Evolutionary conservation across 2,888 invertebrate species (phyloP), one percentile per base, ranked within the genome.

Genomic region (Acanthopleura granulata): DNA sequence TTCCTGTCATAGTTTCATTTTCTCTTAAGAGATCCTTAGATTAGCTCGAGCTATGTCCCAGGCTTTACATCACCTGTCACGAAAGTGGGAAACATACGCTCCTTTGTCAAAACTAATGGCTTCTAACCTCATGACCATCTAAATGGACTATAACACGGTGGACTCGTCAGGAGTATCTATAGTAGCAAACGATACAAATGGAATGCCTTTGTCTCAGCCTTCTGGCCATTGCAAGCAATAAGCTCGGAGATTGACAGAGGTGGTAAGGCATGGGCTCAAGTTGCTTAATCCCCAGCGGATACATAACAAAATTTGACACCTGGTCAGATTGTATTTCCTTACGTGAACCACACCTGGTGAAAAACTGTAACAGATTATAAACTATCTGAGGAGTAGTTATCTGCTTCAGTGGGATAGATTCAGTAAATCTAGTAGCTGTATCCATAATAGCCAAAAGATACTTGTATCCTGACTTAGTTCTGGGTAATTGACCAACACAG

Each of bases 401-500:
- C 18, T 49, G 57, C n/a, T 66, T 70, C 16, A 76, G 69, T 11
- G 76, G 74, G 22, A 74, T 76, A 50, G 76, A 72, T 51, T 70
- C 74, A 6, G 74, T 74, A 57, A 74, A 76, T 51, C 76, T 51
- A 14, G 74, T 72, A 15, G 74, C 25, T 16, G 62, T 29, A 72
- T 40, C n/a, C 76, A 76, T 76, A 40, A 77, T 77, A 15, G 76
- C 74, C 0, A 76, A 30, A 15, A 76, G 22, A 40, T 62, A 72
- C 57, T 62, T 30, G 72, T 74, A 25, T 16, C 40, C 40, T 40
- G 40, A 40, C 40, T 40, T 76, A 25, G 74, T 72, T 50, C 49
- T 57, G 11, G 74, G 76, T 27, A 76, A 40, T 61, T 74, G 74
- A 40, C 76, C 74, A 29, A 76, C 76, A 61, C 40, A 40, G 9